Evolutionary conservation across 2,888 invertebrate genomes (phyloP).

Genomic region (Brachyopa scutellaris): DNA sequence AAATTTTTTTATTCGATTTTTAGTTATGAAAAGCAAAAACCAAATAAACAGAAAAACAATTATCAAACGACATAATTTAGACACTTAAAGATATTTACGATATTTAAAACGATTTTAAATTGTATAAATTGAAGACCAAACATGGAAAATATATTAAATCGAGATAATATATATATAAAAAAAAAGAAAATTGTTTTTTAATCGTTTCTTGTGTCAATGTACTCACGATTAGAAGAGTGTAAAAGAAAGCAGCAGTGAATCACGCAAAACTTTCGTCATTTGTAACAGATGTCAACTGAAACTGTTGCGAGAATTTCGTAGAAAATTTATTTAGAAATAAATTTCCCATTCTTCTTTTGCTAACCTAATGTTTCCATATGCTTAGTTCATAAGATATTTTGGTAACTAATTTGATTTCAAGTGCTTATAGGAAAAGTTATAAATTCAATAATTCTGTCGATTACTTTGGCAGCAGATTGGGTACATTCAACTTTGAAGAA

Average conservation of each 20-base stretch:
- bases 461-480: conserved; percentile 27
- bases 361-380: conserved; percentile 19
- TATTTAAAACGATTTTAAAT: conserved; percentile 49
- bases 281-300: conserved; percentile 58
- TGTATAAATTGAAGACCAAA: conserved; percentile 69
- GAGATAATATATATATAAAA: conserved; percentile 42
- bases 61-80: conserved; percentile 52
- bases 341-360: conserved; percentile 15
- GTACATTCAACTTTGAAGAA: conserved; percentile 5
- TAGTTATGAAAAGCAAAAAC: conserved; percentile 26
- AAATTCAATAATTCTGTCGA: conserved; percentile 43
- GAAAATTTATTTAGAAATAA: conserved; percentile 37
- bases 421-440: conserved; percentile 47
- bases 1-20: conserved; percentile 52
- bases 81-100: conserved; percentile 31
- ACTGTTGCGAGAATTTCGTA: conserved; percentile 25
- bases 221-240: background rate
- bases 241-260: conserved; percentile 19
- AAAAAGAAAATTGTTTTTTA: conserved; percentile 37
- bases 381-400: conserved; percentile 23
- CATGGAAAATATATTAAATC: conserved; percentile 59
- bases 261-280: conserved; percentile 53
- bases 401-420: conserved; percentile 56
- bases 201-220: conserved; percentile 3
- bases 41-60: conserved; percentile 20